phyloP scores from a whole-genome alignment of 2,888 invertebrate genomes.

The Venusia cambrica region DNA sequence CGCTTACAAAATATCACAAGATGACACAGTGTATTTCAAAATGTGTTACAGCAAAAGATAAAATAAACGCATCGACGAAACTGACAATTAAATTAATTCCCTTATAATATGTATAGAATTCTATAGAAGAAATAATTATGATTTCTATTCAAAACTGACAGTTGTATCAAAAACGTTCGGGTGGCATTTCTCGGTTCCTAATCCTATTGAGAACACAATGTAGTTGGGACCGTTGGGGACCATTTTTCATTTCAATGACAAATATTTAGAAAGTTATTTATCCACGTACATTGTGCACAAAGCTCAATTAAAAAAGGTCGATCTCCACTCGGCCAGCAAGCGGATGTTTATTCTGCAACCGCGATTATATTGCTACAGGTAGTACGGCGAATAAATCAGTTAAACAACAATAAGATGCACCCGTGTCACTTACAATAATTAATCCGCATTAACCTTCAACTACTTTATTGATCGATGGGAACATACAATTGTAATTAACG shows the following conservation, averaged over 20 bases:
- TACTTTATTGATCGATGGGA: too few species aligned
- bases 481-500: too few species aligned
- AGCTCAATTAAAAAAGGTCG: constrained; percentile 65
- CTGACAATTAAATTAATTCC: constrained; percentile 41
- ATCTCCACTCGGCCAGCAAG: constrained; percentile 49
- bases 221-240: constrained; percentile 54
- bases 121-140: constrained; percentile 58
- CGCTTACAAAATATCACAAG: too few species aligned
- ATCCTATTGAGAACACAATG: constrained; percentile 72
- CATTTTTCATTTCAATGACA: constrained; percentile 78
- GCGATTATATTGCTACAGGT: constrained; percentile 72
- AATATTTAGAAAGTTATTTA: constrained; percentile 80
- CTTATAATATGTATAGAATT: constrained; percentile 43
- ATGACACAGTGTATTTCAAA: too few species aligned
- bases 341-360: constrained; percentile 73
- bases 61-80: constrained; percentile 13
- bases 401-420: constrained; percentile 54
- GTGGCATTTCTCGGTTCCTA: constrained; percentile 72
- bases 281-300: constrained; percentile 60
- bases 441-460: constrained; percentile 42
- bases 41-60: constrained; percentile 1
- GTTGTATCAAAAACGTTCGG: constrained; percentile 54
- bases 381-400: constrained; percentile 70
- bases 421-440: constrained; percentile 44
- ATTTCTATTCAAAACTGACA: constrained; percentile 52